Conservation (phyloP, 2,113 vertebrate species). For the Rhinolophus sinicus region DNA sequence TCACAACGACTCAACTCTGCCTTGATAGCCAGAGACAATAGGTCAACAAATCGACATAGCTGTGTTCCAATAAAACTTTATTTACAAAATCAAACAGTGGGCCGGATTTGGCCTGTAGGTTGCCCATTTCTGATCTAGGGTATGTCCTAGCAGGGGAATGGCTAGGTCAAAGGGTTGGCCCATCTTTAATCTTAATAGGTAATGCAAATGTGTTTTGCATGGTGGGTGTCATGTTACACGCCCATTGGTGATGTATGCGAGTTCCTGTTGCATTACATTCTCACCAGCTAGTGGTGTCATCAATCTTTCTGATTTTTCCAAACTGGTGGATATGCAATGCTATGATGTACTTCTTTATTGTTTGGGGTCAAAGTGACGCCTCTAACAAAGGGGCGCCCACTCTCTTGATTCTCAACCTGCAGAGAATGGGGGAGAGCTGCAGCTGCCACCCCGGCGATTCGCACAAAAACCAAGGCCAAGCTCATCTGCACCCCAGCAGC, state of each 20-base stretch:
- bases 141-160: not conserved
- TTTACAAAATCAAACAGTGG: not conserved
- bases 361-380: not conserved
- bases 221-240: not conserved
- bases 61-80: not conserved
- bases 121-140: not conserved
- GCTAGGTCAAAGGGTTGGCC: not conserved
- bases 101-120: not conserved
- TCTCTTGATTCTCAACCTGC: not conserved
- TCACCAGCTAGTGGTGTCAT: not conserved
- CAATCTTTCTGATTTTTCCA: not conserved
- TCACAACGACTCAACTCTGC: not conserved
- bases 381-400: not conserved
- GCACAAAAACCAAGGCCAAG: not conserved
- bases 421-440: not conserved
- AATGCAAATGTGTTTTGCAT: not conserved
- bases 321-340: not conserved
- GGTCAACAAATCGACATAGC: not conserved
- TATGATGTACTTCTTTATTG: not conserved
- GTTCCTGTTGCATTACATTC: not conserved
- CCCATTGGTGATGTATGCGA: not conserved
- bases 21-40: rapidly evolving
- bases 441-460: rapidly evolving
- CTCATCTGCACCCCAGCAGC: not conserved
- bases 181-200: not conserved